Evolutionary conservation across 1,140 invertebrate genomes (phyloP).

Genomic region (Eueides isabella): DNA sequence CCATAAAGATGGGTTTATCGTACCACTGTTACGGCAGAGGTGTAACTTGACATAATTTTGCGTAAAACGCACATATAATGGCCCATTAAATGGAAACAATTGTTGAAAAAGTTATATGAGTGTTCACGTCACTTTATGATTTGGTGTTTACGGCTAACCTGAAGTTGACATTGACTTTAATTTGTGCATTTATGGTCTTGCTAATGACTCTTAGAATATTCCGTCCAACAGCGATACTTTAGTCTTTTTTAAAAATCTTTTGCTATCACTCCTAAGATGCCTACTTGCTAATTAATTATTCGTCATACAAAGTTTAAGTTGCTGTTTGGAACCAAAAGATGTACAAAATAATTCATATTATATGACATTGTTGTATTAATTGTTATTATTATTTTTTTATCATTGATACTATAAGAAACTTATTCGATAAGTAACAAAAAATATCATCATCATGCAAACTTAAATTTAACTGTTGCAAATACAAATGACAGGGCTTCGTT

Average conservation of each 20-base stretch:
- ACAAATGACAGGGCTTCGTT: slow-evolving; percentile 24
- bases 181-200: slow-evolving; percentile 75
- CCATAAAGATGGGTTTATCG: slow-evolving; percentile 79
- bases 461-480: slow-evolving; percentile 30
- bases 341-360: no score
- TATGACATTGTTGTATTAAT: no score
- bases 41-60: slow-evolving; percentile 81
- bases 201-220: slow-evolving; percentile 53
- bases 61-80: slow-evolving; percentile 80
- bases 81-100: slow-evolving; percentile 81
- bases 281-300: background rate
- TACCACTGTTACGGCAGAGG: slow-evolving; percentile 72
- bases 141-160: slow-evolving; percentile 76
- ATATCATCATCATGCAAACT: slow-evolving; percentile 12
- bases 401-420: background rate
- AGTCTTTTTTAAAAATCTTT: background rate
- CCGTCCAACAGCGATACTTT: background rate
- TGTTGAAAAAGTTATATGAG: slow-evolving; percentile 81
- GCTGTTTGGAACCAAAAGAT: no score
- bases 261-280: background rate
- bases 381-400: no score
- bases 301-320: background rate
- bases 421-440: slow-evolving; percentile 7
- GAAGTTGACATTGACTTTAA: slow-evolving; percentile 80
- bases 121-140: slow-evolving; percentile 78